These are phyloP conservation scores for Rhinolophus ferrumequinum DNA, from an alignment of 2,113 vertebrate species.

Conservation along the genomic window DNA sequence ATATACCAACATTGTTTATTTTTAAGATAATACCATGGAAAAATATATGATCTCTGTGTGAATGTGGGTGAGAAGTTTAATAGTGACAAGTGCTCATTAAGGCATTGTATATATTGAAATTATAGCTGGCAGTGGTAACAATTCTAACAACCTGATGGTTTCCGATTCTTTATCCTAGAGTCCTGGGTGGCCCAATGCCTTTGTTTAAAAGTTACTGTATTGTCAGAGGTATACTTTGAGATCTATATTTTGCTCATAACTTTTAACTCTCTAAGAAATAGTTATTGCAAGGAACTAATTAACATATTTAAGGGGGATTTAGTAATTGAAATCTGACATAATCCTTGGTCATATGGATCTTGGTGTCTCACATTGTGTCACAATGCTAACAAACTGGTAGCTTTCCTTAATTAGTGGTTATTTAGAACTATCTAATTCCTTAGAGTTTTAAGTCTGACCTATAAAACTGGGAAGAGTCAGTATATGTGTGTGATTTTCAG, in stretches of 20 bases:
- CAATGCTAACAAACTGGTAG: not conserved
- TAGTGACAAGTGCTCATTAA: not conserved
- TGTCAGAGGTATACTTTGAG: not conserved
- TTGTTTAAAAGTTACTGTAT: not conserved
- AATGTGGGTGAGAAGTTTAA: not conserved
- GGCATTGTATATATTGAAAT: not conserved
- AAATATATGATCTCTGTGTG: not conserved
- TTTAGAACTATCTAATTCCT: not conserved
- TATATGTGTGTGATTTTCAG: not conserved
- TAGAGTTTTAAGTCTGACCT: not conserved
- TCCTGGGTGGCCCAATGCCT: not conserved
- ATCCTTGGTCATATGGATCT: conserved; percentile 8
- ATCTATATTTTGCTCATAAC: not conserved
- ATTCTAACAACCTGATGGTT: not conserved
- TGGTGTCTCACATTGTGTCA: conserved; percentile 5
- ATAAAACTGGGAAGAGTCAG: not conserved
- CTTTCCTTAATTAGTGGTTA: conserved; percentile 32
- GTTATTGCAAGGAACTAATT: not conserved
- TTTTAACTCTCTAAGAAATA: not conserved
- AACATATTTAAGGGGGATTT: not conserved
- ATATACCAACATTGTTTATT: not conserved
- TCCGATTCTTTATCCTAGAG: not conserved
- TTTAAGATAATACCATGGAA: not conserved
- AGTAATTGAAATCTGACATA: conserved; percentile 48
- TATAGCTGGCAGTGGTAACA: not conserved